These are phyloP conservation scores for Trypoxylon attenuatum DNA, from an alignment of 2,888 invertebrate species.

Conservation along the genomic window DNA sequence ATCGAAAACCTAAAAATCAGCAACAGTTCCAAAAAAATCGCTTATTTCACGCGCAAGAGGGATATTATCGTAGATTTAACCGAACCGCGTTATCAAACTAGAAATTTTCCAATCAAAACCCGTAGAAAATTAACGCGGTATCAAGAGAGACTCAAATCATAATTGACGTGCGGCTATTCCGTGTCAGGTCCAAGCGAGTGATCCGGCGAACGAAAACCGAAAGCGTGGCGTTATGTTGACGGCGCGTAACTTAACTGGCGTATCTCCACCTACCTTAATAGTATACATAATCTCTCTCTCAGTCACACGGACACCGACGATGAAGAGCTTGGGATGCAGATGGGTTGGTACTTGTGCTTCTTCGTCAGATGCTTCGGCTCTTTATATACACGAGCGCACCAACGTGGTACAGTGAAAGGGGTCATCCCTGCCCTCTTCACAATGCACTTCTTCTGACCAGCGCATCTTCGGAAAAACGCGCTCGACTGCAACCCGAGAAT, in stretches of 20 bases:
- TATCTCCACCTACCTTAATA: slow-evolving; percentile 66
- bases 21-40: too few relatives aligned
- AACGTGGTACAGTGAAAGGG: slow-evolving; percentile 74
- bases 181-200: slow-evolving; percentile 6
- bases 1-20: too few relatives aligned
- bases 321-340: slow-evolving; percentile 69
- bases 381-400: slow-evolving; percentile 71
- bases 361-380: slow-evolving; percentile 71
- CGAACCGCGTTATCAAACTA: too few relatives aligned
- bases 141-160: too few relatives aligned
- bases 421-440: slow-evolving; percentile 74
- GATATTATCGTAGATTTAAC: too few relatives aligned
- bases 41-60: too few relatives aligned
- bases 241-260: slow-evolving; percentile 21
- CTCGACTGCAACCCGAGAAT: slow-evolving; percentile 44
- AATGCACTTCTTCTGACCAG: slow-evolving; percentile 71
- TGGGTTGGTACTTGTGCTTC: slow-evolving; percentile 72
- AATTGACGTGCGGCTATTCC: slow-evolving; percentile 19
- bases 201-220: slow-evolving; percentile 16
- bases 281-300: slow-evolving; percentile 71
- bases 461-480: slow-evolving; percentile 61
- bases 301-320: slow-evolving; percentile 58
- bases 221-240: slow-evolving; percentile 5
- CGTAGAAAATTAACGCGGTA: too few relatives aligned
- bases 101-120: too few relatives aligned